Base-by-base conservation (phyloP, 2,888 invertebrate genomes). In the Odontomyia ornata region DNA sequence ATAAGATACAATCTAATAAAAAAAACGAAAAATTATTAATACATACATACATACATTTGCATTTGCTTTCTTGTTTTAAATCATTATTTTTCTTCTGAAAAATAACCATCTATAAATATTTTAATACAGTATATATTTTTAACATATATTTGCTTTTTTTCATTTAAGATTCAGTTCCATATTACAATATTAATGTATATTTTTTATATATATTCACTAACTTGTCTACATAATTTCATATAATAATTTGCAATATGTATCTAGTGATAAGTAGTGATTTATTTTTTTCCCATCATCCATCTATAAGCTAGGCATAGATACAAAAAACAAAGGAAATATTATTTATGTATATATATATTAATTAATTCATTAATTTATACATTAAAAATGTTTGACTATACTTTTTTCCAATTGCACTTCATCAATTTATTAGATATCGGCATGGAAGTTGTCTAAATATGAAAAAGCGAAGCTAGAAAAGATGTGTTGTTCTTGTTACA, bases 131-230 rank as follows among this genome's bases (percentile, higher is more conserved):
- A 36, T 36, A 3, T 36, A 36, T 36, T n/a, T n/a, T 5, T 36
- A 36, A 36, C 36, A 36, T 36, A 36, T 36, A 36, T 36, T 36
- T 36, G 36, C 36, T 36, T 36, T 36, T 36, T 52, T n/a, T n/a
- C n/a, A n/a, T 52, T 52, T n/a, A 52, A 52, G 52, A 52, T 52
- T 52, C 52, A 52, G 52, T 52, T 52, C 52, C 52, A 52, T 52
- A 52, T 36, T 52, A 52, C 52, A 52, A 52, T 36, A 36, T 36
- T 36, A 36, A 36, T n/a, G 15, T 15, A 52, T 52, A 52, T 4
- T 52, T 9, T 13, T 9, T 52, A 52, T 36, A 36, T 36, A 36
- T 36, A 36, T 36, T 36, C 36, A 36, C 52, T 52, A 36, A 36
- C 9, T 5, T 36, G 3, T 36, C 36, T 36, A 36, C 52, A 52